A percentile compares a stretch with the other conserved stretches of the same genome.
These are phyloP conservation scores for Gisinianus flammeolus DNA, from an alignment of 2,888 invertebrate genomes.

Conservation along the genomic window DNA sequence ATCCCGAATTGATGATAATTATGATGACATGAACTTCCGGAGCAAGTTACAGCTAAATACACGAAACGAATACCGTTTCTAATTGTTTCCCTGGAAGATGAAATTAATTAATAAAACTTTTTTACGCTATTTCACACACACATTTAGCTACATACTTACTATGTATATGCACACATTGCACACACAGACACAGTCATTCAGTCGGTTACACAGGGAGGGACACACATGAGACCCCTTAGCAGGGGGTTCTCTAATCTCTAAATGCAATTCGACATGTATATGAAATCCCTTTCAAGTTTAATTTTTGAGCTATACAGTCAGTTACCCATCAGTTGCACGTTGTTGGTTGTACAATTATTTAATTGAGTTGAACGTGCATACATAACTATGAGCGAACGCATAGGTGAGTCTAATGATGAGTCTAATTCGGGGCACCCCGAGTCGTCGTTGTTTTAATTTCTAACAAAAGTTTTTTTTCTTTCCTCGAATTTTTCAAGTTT, in stretches of 20 bases:
- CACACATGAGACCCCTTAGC: not conserved
- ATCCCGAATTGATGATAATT: not conserved
- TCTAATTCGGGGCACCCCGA: constrained; percentile 5
- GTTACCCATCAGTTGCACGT: no score
- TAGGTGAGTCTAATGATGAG: no score
- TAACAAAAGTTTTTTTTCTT: no score
- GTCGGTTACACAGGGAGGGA: not conserved
- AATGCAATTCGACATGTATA: no score
- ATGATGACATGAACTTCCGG: constrained; percentile 12
- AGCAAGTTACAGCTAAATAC: constrained; percentile 26
- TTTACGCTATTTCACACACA: not conserved
- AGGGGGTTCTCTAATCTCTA: no score
- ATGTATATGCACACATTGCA: not conserved
- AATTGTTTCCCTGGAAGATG: constrained; percentile 23
- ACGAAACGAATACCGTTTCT: constrained; percentile 26
- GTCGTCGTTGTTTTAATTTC: no score
- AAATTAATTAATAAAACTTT: constrained; percentile 16
- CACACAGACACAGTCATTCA: not conserved
- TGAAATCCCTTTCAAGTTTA: no score
- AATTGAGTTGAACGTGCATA: no score
- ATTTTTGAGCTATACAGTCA: no score
- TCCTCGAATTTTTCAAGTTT: no score
- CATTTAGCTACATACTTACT: not conserved
- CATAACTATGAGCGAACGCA: no score
- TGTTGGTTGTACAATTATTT: no score